Base-by-base conservation (phyloP, 2,113 vertebrate species). In the Corythoichthys haematopterus region DNA sequence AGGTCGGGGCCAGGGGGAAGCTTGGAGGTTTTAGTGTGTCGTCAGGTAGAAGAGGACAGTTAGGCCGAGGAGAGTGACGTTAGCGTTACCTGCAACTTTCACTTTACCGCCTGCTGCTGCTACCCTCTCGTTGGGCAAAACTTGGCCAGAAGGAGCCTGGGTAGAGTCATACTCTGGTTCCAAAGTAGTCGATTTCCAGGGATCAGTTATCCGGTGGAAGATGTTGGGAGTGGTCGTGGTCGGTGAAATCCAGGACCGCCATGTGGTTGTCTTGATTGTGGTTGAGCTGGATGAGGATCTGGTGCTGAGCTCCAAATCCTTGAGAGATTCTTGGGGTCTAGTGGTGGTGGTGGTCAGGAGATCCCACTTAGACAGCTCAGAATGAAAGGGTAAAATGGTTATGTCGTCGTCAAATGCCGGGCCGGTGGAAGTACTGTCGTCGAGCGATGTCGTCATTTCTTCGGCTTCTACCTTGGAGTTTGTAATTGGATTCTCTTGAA, bases 121-220 rank as follows among this genome's bases (percentile, higher is more conserved):
- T 76, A 92, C 91, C 47, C 90, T 88, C 70, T 94, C 92, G 15
- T 92, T 92, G 84, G 93, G 92, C 76, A 91, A 81, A 64, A 80
- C 80, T 8, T 88, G 89, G 78, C 70, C 86, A 62, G 80, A 82
- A 74, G 28, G 83, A 37, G 73, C 82, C 58, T 75, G 77, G n/a
- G 58, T 84, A 75, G 78, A 80, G 76, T 68, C 80, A 51, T 83
- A 79, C 50, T 87, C 88, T 80, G 75, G 72, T 64, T 86, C 77
- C 64, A 63, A 70, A 77, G 71, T 59, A 4, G 79, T 77, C 68
- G 68, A 80, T 80, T 56, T 77, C 66, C 63, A 65, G n/a, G 76
- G 58, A 33, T 84, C 76, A 0, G 1, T 63, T 63, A 50, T 85
- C 76, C 69, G 14, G 0, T 53, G 0, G 79, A 71, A 48, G 28